A percentile compares a stretch with the other conserved stretches of the same genome.
phyloP scores from a whole-genome alignment of 2,113 vertebrate species.

The Microcebus murinus region DNA sequence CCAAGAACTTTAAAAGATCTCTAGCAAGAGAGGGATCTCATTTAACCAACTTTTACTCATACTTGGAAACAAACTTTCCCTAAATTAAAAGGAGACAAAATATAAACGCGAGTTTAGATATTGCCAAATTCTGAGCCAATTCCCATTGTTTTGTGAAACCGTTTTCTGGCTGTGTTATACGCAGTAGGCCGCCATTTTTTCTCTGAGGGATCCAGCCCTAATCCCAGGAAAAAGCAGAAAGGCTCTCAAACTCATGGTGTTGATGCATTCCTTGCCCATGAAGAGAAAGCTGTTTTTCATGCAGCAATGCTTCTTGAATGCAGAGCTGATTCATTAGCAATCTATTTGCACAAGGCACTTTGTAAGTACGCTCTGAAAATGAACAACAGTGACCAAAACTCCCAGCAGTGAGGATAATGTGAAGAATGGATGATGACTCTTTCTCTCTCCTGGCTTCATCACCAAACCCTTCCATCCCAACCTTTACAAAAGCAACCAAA shows the following conservation, averaged over 20 bases:
- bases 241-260: neutral
- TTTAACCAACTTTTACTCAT: conserved; percentile 46
- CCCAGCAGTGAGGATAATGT: conserved; percentile 54
- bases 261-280: neutral
- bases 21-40: neutral
- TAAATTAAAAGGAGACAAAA: conserved; percentile 61
- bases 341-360: conserved; percentile 47
- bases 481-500: conserved; percentile 33
- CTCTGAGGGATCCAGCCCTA: neutral
- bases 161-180: conserved; percentile 15
- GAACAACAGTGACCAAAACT: conserved; percentile 76
- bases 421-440: conserved; percentile 36
- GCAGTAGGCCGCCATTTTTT: neutral
- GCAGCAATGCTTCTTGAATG: neutral
- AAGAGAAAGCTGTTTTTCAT: conserved; percentile 23
- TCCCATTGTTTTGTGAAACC: neutral
- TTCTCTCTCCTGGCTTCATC: conserved; percentile 70
- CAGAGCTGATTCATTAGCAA: conserved; percentile 26
- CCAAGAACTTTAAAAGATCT: conserved; percentile 35
- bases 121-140: neutral
- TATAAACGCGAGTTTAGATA: conserved; percentile 21
- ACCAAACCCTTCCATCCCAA: conserved; percentile 27
- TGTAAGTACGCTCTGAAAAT: conserved; percentile 69
- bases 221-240: neutral
- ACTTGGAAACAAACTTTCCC: conserved; percentile 48